Base-by-base conservation (phyloP, 2,113 vertebrate genomes). In the Thamnophis sirtalis region DNA sequence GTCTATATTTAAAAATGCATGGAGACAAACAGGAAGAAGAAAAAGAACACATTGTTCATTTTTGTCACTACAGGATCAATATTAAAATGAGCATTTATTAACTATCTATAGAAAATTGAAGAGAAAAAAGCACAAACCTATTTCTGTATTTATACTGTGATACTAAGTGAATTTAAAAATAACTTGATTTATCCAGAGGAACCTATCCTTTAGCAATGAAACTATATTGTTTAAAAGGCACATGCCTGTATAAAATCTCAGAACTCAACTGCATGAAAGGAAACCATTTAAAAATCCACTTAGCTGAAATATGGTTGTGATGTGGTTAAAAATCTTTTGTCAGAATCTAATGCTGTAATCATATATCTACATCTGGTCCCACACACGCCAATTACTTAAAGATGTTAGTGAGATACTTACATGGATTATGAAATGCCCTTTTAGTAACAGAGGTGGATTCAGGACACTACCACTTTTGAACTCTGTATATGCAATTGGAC, bases 341-440 rank as follows among this genome's bases (percentile, higher is more conserved):
- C 91, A 93, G 94, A 95, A 96, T 96, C 96, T 96, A 90, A 94
- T 92, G 92, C 93, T 95, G 60, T 95, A 93, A 95, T 94, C 92
- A 92, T 94, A 93, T 95, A 95, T 94, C 94, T 95, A 95, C 96
- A 96, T 96, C 96, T 96, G 96, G 95, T 94, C 94, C 93, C 89
- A 92, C 91, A 90, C 91, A 96, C 93, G 93, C 94, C 95, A 93
- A 91, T 95, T 93, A 95, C 93, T 94, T 91, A 95, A 89, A 55
- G 91, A 95, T 54, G 93, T 93, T 91, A 91, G 95, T 4, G 49
- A 93, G 96, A 95, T 95, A 96, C 90, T 94, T 89, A 96, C 60
- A 86, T 0, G 0, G 96, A 96, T 96, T 96, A 97, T 94, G 95
- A 96, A 95, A 96, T 93, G 92, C 95, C 94, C 95, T 96, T 93